Evolutionary conservation across 2,113 vertebrate genomes (phyloP), one percentile per base, ranked within the genome.

Genomic region (Lampris megalopsis): DNA sequence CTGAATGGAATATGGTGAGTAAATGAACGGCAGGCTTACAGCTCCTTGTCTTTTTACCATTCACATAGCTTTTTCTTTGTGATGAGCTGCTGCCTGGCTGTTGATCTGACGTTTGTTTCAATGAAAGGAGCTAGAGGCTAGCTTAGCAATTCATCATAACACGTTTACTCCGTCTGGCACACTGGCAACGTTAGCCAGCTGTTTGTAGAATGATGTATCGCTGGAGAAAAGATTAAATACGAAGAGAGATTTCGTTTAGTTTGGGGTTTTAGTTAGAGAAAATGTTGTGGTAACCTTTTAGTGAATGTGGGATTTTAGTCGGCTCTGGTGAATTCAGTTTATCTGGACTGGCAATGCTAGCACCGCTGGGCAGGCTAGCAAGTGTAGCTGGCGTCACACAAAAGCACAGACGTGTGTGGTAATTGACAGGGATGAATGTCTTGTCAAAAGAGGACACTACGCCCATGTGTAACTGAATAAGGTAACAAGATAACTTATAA

Each of bases 91-190:
- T 43, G 79, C 42, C 59, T 54, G 63, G 4, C 37, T 57, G 2
- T 24, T 9, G 24, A 38, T 79, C 72, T 82, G 81, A 82, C 86
- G 87, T 73, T 77, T 88, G 87, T 73, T 77, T 88, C 83, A 89
- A 82, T 81, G 83, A 80, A 78, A 81, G 80, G 83, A 63, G 87
- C 84, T 76, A 66, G 40, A 56, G 77, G 86, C 83, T 88, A 91
- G 81, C 86, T 58, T 79, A 85, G 86, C 83, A 59, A 68, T 42
- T 35, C 63, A 64, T 2, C 13, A 43, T 57, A 24, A 6, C 84
- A 81, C 72, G 61, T 73, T 67, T 54, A n/a, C 70, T 6, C 6
- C 24, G 63, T 57, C 47, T 36, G 50, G 3, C 2, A 35, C 38
- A 6, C 35, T 5, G 59, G 35, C 1, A 35, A 11, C 41, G 36